Conservation (phyloP, 1,140 invertebrate species). For the Frieseomelitta varia region DNA sequence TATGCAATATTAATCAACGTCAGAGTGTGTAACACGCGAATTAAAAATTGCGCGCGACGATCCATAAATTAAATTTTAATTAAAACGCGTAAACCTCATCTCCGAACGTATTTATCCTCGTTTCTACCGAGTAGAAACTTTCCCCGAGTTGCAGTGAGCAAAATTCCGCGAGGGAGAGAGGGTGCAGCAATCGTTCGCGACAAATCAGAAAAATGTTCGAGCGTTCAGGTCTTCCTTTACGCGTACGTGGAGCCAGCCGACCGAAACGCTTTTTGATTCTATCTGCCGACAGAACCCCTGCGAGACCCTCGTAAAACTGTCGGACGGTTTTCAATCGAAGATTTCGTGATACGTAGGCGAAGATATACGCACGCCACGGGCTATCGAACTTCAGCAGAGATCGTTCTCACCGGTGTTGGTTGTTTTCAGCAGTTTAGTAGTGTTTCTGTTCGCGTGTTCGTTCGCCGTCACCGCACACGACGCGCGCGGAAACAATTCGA, state of each 20-base stretch:
- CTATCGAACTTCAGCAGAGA: background rate
- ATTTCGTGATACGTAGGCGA: background rate
- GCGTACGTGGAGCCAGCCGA: background rate
- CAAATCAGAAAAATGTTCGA: background rate
- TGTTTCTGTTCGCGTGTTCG: background rate
- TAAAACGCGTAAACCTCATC: background rate
- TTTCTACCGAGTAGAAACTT: background rate
- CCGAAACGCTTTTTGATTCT: background rate
- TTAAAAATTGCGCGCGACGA: background rate
- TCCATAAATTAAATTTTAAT: background rate
- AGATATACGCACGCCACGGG: background rate
- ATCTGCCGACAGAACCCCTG: background rate
- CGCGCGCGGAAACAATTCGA: background rate
- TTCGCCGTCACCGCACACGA: constrained; percentile 31
- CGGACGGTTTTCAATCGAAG: background rate
- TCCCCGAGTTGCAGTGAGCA: too few species aligned
- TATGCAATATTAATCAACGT: background rate
- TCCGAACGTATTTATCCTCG: background rate
- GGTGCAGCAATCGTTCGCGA: background rate
- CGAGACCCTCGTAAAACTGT: background rate
- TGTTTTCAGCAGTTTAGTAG: background rate
- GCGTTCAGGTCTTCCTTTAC: background rate
- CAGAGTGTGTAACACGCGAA: background rate
- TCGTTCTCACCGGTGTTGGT: background rate
- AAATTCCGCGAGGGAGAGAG: background rate